Base-by-base conservation (phyloP, 2,113 vertebrate species). In the Xerus inauris region DNA sequence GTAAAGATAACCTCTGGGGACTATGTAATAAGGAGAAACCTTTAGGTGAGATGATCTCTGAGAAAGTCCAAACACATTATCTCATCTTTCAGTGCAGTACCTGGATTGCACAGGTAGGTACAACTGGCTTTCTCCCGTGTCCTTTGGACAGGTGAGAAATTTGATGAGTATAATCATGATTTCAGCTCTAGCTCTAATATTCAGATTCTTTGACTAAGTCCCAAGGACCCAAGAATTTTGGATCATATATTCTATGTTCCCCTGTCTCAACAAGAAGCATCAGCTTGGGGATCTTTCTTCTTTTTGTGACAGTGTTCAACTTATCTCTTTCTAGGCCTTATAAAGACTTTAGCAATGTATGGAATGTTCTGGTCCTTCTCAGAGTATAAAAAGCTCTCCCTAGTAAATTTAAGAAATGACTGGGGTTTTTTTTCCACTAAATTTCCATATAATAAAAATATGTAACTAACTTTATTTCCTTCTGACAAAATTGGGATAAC, bases 381-480 rank as follows among this genome's bases (percentile, higher is more conserved):
- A 32, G 17, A 69, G 19, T 16, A 1, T 17, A 65, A 87, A 87
- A 96, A 95, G 12, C 13, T 22, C 4, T 64, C 32, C 30, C 9
- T 11, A 38, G 67, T 8, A 76, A 92, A 88, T 93, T 94, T 93
- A 95, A 89, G 62, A 96, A 94, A 47, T 62, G 12, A 80, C 0
- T 26, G 32, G 54, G 20, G 20, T 90, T 95, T 13, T 97, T 85
- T 97, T 72, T 35, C 28, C 76, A 89, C 47, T n/a, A 5, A 8
- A 40, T 81, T 87, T 85, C 24, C 42, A 91, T 88, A 72, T 62
- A 32, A 59, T 45, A 91, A 96, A 94, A 77, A n/a, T 40, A 40
- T 80, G 93, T 83, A 24, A 71, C 47, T 81, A 87, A 62, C 94
- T 81, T 89, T 94, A 77, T 87, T 64, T 95, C 77, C 59, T 97